These are phyloP conservation scores for Drosophila lowei DNA, from an alignment of 1,140 invertebrate species.

Conservation along the genomic window DNA sequence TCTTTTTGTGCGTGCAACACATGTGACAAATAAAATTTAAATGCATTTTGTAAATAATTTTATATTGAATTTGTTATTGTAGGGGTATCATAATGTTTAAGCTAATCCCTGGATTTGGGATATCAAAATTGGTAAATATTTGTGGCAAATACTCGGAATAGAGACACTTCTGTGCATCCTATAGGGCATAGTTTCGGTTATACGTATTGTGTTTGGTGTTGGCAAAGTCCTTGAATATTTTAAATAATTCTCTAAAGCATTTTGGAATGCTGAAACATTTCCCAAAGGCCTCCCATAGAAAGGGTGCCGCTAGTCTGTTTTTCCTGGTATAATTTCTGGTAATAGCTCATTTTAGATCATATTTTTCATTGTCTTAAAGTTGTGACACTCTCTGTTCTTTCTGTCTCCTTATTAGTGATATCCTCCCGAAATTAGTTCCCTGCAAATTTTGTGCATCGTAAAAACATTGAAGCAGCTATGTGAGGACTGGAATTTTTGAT, in stretches of 20 bases:
- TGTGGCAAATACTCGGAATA: no score
- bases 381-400: neutral
- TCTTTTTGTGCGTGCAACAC: constrained; percentile 50
- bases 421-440: constrained; percentile 61
- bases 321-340: no score
- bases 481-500: constrained; percentile 58
- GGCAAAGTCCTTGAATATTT: no score
- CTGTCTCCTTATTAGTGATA: constrained; percentile 46
- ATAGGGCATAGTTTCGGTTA: no score
- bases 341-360: neutral
- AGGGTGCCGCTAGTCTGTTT: no score
- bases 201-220: no score
- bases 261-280: no score
- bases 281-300: no score
- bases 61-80: constrained; percentile 41
- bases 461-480: constrained; percentile 40
- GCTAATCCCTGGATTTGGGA: no score
- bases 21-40: constrained; percentile 77
- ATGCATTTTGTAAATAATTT: constrained; percentile 64
- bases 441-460: constrained; percentile 48
- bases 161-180: no score
- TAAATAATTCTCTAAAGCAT: no score
- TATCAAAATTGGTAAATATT: neutral
- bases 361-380: neutral
- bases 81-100: constrained; percentile 13